phyloP scores from a whole-genome alignment of 1,140 invertebrate genomes.

The Cotesia chilonis region DNA sequence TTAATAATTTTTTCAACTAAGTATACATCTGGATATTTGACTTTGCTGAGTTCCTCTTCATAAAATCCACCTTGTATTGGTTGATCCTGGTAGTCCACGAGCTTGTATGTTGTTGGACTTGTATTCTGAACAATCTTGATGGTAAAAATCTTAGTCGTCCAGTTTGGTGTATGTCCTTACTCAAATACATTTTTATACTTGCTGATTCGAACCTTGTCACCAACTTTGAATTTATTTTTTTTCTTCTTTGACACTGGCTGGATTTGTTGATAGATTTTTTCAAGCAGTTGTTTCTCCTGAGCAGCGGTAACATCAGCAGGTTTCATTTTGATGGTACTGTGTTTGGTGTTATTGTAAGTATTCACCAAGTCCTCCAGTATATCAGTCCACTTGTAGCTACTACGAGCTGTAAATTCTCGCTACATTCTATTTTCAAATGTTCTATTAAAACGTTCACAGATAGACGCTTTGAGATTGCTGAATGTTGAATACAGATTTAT shows the following conservation, averaged over 20 bases:
- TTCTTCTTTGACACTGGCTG: not conserved
- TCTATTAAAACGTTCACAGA: not conserved
- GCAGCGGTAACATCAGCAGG: conserved; percentile 15
- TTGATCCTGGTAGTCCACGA: conserved; percentile 12
- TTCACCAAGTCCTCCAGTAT: not conserved
- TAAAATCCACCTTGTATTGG: conserved; percentile 22
- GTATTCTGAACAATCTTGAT: not conserved
- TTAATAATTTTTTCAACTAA: conserved; percentile 22
- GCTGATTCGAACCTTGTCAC: conserved; percentile 22
- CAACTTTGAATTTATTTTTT: conserved; percentile 20
- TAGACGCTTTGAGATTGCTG: no score
- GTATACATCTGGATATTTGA: conserved; percentile 29
- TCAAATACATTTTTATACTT: conserved; percentile 31
- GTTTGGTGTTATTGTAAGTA: no score
- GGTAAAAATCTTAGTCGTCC: conserved; percentile 17
- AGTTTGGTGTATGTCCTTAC: conserved; percentile 22
- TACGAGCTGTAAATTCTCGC: not conserved
- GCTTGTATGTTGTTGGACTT: conserved; percentile 3
- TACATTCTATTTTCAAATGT: conserved; percentile 13
- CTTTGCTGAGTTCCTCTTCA: conserved; percentile 23
- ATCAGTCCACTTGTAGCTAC: conserved; percentile 26
- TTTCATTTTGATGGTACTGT: not conserved
- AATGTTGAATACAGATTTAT: no score
- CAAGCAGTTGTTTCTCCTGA: not conserved
- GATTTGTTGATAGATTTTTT: not conserved